Evolutionary conservation across 2,797 vertebrate genomes (phyloP).

Genomic region (Scleropages formosus): DNA sequence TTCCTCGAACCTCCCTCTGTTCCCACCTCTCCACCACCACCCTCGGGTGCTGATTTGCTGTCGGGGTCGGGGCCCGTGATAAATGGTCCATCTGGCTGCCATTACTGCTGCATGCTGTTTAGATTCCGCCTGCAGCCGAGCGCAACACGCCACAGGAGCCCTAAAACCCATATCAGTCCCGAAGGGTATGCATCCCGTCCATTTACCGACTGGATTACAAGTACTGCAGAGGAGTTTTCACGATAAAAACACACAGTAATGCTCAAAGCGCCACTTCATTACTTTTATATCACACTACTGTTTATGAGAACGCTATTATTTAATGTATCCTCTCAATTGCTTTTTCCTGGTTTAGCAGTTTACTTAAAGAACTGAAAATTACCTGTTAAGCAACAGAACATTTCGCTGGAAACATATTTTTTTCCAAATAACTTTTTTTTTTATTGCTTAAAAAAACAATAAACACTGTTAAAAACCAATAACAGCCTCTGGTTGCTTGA

Average conservation of each 20-base stretch:
- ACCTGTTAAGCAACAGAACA: too few relatives aligned
- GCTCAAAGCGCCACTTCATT: not conserved
- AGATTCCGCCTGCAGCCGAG: constrained; percentile 30
- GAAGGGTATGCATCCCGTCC: not conserved
- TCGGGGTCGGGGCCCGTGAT: constrained; percentile 38
- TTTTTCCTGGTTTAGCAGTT: constrained; percentile 31
- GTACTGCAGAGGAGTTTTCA: not conserved
- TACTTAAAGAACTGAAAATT: too few relatives aligned
- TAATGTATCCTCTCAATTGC: constrained; percentile 32
- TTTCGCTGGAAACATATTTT: too few relatives aligned
- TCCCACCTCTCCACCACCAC: not conserved
- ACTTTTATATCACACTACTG: not conserved
- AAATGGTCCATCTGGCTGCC: constrained; percentile 40
- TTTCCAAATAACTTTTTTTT: too few relatives aligned
- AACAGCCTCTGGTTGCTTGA: too few relatives aligned
- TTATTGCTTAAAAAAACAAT: too few relatives aligned
- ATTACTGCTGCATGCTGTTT: constrained; percentile 37
- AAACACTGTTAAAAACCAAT: too few relatives aligned
- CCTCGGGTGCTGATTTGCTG: constrained; percentile 44
- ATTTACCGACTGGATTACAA: not conserved
- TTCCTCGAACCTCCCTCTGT: not conserved
- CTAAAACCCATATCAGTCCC: constrained; percentile 16
- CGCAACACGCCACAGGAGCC: not conserved
- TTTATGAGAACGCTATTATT: not conserved
- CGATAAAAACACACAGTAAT: not conserved